Evolutionary conservation across 1,140 invertebrate species (phyloP).

Genomic region (Anastrepha ludens): DNA sequence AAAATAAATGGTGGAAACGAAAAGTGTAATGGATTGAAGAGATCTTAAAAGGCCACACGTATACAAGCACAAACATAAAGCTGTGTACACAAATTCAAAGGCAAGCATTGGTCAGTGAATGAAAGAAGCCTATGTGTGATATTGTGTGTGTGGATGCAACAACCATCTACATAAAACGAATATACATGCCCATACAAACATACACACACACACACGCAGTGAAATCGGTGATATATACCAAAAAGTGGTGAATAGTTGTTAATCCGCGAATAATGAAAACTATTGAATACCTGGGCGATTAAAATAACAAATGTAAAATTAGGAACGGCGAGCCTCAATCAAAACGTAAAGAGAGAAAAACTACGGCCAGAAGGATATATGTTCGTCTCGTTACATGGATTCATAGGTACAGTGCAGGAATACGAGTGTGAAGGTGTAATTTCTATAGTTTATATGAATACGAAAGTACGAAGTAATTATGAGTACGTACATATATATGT

Average conservation of each 20-base stretch:
- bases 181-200: neutral
- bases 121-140: constrained; percentile 28
- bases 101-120: constrained; percentile 35
- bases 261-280: constrained; percentile 8
- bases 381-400: neutral
- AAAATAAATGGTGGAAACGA: neutral
- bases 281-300: neutral
- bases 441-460: neutral
- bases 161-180: neutral
- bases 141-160: neutral
- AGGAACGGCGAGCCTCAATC: neutral
- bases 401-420: neutral
- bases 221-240: constrained; percentile 27
- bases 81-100: neutral
- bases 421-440: neutral
- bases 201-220: neutral
- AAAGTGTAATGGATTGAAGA: constrained; percentile 39
- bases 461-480: neutral
- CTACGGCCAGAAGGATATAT: neutral
- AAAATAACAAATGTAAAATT: neutral
- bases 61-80: neutral
- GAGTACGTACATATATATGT: neutral
- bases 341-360: neutral
- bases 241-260: neutral
- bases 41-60: constrained; percentile 2